Percentiles rank a stretch among this genome's conserved stretches.
Evolutionary conservation across 64 coral and sea anemone genomes (phyloP).

Genomic region (Anthopleura sola): DNA sequence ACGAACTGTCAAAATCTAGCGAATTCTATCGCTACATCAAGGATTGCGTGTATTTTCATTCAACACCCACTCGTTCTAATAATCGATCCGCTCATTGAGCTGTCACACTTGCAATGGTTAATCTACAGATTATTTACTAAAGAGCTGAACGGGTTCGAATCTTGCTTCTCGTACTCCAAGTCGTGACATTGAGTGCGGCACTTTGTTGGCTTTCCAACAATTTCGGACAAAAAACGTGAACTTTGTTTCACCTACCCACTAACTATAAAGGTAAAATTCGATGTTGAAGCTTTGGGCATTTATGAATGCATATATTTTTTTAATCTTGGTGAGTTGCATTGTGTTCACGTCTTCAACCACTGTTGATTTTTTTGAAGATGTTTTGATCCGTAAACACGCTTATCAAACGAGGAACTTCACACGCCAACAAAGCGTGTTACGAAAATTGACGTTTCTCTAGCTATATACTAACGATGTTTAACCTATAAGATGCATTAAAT

Average conservation of each 20-base stretch:
- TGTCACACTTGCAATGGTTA: not conserved
- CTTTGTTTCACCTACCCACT: not conserved
- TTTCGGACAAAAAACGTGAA: not conserved
- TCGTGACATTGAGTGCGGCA: not conserved
- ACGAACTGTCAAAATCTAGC: not conserved
- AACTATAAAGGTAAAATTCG: not conserved
- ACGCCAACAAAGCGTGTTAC: not conserved
- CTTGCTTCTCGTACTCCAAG: not conserved
- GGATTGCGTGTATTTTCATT: not conserved
- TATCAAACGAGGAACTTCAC: not conserved
- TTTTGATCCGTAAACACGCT: not conserved
- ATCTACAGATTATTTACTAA: not conserved
- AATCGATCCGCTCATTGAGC: not conserved
- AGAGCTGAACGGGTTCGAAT: not conserved
- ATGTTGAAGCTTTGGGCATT: no score
- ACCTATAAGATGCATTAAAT: no score
- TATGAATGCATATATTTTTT: not conserved
- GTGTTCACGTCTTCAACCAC: not conserved
- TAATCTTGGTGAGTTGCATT: not conserved
- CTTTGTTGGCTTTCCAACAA: not conserved
- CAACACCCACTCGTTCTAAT: not conserved
- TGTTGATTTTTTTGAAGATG: not conserved
- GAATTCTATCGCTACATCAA: not conserved
- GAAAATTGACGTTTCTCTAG: not conserved
- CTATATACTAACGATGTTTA: no score